Conservation (phyloP, 1,140 invertebrate species). For the Geopemphigus sp. region DNA sequence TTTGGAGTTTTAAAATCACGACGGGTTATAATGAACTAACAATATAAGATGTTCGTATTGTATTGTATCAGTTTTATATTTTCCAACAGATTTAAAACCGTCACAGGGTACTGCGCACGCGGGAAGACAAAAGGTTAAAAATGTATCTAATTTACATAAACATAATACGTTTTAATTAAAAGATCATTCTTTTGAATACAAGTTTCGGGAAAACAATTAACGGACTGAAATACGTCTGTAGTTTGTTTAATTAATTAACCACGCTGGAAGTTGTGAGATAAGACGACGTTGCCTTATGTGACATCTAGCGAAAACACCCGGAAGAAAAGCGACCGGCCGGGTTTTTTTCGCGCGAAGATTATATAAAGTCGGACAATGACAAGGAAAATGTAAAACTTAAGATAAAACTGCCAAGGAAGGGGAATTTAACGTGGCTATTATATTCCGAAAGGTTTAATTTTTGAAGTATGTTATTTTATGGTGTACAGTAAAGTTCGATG, state of each 20-base stretch:
- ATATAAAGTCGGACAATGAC: neutral
- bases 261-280: conserved; percentile 6
- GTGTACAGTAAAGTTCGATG: neutral
- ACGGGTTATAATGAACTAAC: neutral
- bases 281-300: conserved; percentile 23
- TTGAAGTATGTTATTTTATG: neutral
- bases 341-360: neutral
- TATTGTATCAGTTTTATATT: neutral
- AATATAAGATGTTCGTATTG: neutral
- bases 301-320: neutral
- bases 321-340: neutral
- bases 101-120: neutral
- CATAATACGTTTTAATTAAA: conserved; percentile 46
- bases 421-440: neutral
- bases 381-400: neutral
- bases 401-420: too few species aligned
- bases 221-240: conserved; percentile 9
- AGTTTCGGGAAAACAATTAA: conserved; percentile 32
- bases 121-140: neutral
- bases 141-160: conserved; percentile 35
- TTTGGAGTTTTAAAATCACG: neutral
- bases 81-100: neutral
- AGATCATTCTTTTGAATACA: conserved; percentile 40
- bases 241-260: conserved; percentile 30
- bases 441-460: neutral